Evolutionary conservation across 2,113 vertebrate genomes (phyloP).

Genomic region (Indicator maculatus): DNA sequence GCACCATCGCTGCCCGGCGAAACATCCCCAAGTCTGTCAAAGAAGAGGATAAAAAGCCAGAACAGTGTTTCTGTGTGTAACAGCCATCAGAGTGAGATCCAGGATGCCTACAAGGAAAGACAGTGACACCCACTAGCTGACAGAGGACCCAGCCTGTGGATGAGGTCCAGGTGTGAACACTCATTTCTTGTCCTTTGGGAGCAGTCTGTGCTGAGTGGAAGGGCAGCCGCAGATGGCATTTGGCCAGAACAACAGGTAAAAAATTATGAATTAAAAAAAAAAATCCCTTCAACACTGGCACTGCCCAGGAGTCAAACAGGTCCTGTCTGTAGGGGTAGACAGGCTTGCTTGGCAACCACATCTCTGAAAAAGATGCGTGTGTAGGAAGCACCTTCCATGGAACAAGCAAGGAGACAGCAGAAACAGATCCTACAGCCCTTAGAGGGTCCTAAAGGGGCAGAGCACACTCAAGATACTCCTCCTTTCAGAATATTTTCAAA

Average conservation of each 20-base stretch:
- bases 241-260: background rate
- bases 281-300: background rate
- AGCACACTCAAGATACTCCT: background rate
- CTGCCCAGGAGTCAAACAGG: background rate
- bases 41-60: background rate
- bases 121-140: background rate
- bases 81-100: background rate
- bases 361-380: background rate
- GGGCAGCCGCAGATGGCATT: background rate
- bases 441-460: background rate
- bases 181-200: background rate
- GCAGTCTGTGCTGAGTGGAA: background rate
- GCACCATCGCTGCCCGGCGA: conserved; percentile 72
- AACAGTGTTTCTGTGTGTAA: background rate
- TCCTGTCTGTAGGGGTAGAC: accelerated
- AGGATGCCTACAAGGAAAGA: background rate
- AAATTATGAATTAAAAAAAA: background rate
- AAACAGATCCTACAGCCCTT: background rate
- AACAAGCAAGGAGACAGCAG: background rate
- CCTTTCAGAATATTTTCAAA: background rate
- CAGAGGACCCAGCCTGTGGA: background rate
- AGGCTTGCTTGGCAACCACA: background rate
- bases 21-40: conserved; percentile 78
- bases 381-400: background rate
- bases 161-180: background rate